phyloP scores from a whole-genome alignment of 2,113 vertebrate species.

The Dipodomys ordii region DNA sequence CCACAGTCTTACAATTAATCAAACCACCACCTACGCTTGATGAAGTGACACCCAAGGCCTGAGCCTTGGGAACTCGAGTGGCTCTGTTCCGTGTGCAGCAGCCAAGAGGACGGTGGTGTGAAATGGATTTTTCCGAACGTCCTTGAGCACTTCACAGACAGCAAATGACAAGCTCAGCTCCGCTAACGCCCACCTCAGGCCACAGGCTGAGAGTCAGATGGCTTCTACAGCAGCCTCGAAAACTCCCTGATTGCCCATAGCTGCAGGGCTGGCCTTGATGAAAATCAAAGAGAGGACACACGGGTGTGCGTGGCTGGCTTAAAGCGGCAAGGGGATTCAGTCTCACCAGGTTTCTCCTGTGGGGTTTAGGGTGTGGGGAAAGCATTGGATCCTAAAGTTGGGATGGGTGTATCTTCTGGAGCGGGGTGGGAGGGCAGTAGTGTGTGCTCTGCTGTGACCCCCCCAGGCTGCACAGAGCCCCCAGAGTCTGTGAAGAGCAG shows the following conservation, averaged over 20 bases:
- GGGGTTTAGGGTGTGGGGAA: background rate
- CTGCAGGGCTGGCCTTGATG: background rate
- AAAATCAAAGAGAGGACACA: background rate
- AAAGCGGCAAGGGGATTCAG: background rate
- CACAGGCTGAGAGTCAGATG: background rate
- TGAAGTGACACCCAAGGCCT: background rate
- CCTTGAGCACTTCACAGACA: background rate
- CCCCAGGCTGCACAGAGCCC: background rate
- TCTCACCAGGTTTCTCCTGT: background rate
- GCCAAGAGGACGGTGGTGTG: background rate
- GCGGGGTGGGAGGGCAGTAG: background rate
- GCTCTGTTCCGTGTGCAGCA: fast-evolving
- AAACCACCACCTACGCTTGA: background rate
- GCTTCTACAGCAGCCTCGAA: background rate
- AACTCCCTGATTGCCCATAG: background rate
- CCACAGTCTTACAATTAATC: background rate
- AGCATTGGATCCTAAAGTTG: background rate
- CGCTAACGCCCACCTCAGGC: background rate
- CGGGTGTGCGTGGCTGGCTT: background rate
- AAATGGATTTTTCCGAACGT: background rate
- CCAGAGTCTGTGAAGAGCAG: background rate
- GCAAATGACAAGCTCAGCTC: conserved; percentile 15
- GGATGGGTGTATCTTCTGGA: background rate
- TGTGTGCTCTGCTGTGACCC: background rate
- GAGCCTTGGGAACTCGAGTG: background rate